Evolutionary conservation across 2,797 vertebrate species (phyloP).

Genomic region (Decapterus maruadsi): DNA sequence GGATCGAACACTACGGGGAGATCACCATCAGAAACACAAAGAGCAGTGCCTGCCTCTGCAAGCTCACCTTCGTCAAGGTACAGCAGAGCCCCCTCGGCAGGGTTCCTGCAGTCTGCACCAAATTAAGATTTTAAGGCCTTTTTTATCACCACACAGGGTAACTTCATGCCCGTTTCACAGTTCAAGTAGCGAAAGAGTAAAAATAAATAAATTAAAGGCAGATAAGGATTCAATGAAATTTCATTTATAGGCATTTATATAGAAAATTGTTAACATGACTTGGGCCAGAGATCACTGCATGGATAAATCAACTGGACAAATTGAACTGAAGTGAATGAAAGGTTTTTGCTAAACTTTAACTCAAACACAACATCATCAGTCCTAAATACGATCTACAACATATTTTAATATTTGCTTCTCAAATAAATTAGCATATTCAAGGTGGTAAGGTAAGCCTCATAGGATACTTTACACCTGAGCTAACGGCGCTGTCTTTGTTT

Average conservation of each 20-base stretch:
- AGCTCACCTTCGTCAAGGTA: slow-evolving; percentile 98
- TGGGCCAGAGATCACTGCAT: background rate
- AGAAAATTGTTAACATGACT: background rate
- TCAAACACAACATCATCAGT: no score
- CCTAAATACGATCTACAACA: no score
- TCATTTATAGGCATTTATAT: no score
- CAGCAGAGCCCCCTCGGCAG: background rate
- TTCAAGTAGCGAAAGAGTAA: background rate
- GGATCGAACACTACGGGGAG: slow-evolving; percentile 99
- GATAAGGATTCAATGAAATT: no score
- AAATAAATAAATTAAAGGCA: no score
- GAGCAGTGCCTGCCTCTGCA: slow-evolving; percentile 95
- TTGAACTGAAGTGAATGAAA: no score
- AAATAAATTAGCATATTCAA: no score
- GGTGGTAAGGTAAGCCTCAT: background rate
- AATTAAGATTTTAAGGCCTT: no score
- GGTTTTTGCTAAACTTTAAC: no score
- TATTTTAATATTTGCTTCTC: no score
- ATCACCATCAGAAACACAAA: slow-evolving; percentile 96
- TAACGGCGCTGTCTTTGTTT: slow-evolving; percentile 22
- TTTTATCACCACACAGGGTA: background rate
- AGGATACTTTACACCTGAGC: background rate
- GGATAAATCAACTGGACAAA: background rate
- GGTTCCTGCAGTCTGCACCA: background rate
- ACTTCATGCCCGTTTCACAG: background rate